Evolutionary conservation across 2,797 vertebrate genomes (phyloP).

Genomic region (Myiothlypis chrysogaster): DNA sequence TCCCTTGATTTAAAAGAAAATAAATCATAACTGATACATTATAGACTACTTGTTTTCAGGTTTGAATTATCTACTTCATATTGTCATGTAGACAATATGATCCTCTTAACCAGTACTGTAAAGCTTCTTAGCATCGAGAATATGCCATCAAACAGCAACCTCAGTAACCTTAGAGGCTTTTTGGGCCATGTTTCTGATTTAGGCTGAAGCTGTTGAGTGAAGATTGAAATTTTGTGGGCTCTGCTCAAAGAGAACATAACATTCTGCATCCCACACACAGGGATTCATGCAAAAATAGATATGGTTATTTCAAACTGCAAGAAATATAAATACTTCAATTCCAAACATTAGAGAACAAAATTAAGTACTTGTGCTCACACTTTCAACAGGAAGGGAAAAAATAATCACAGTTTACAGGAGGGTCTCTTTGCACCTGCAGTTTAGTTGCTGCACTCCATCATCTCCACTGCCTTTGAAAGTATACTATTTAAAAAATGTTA

Average conservation of each 20-base stretch:
- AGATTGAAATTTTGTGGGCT: background rate
- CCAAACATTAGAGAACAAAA: background rate
- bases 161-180: background rate
- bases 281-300: background rate
- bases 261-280: background rate
- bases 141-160: background rate
- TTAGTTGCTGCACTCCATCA: background rate
- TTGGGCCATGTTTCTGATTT: background rate
- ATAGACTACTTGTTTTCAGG: background rate
- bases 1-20: background rate
- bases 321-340: background rate
- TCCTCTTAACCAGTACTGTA: background rate
- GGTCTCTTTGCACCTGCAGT: slow-evolving; percentile 8
- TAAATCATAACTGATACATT: background rate
- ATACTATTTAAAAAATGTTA: slow-evolving; percentile 14
- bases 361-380: background rate
- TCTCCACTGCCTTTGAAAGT: background rate
- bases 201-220: background rate
- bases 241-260: background rate
- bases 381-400: background rate
- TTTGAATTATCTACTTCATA: background rate
- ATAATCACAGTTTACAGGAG: background rate
- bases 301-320: background rate
- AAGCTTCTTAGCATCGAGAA: background rate
- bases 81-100: background rate